Percentiles rank a stretch among this genome's conserved stretches.
Evolutionary conservation across 2,888 invertebrate species (phyloP).

Genomic region (Phalangium opilio): DNA sequence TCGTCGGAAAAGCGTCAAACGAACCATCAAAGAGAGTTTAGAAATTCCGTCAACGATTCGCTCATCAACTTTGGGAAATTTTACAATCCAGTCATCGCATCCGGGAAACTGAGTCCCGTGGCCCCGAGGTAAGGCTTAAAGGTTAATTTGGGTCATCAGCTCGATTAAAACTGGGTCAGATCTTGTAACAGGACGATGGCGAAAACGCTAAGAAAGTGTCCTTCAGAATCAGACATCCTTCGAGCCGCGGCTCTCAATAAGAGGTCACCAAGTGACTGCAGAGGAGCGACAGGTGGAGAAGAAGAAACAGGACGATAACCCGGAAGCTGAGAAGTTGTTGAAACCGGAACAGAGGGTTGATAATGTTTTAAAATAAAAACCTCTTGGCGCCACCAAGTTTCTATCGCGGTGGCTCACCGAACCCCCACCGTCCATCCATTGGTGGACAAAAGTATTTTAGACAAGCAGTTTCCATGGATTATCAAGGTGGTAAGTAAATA

Average conservation of each 20-base stretch:
- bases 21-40: conserved; percentile 9
- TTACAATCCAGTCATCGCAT: conserved; percentile 11
- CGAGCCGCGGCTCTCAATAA: conserved; percentile 10
- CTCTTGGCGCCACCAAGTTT: neutral
- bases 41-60: conserved; percentile 14
- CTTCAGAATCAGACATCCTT: conserved; percentile 38
- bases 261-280: neutral
- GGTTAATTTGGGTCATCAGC: too few relatives aligned
- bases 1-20: conserved; percentile 5
- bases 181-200: too few relatives aligned
- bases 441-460: conserved; percentile 15
- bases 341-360: too few relatives aligned
- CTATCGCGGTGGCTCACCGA: conserved; percentile 9
- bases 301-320: too few relatives aligned
- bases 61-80: conserved; percentile 17
- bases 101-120: conserved; percentile 8
- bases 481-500: conserved; percentile 12
- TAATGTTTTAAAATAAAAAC: too few relatives aligned
- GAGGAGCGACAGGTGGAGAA: too few relatives aligned
- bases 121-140: neutral
- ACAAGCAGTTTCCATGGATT: conserved; percentile 22
- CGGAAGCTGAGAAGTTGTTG: too few relatives aligned
- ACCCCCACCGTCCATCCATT: conserved; percentile 13
- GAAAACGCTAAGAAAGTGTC: conserved; percentile 34
- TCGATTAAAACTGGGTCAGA: too few relatives aligned